Evolutionary conservation across 1,140 invertebrate genomes (phyloP).

Genomic region (Laupala kohalensis): DNA sequence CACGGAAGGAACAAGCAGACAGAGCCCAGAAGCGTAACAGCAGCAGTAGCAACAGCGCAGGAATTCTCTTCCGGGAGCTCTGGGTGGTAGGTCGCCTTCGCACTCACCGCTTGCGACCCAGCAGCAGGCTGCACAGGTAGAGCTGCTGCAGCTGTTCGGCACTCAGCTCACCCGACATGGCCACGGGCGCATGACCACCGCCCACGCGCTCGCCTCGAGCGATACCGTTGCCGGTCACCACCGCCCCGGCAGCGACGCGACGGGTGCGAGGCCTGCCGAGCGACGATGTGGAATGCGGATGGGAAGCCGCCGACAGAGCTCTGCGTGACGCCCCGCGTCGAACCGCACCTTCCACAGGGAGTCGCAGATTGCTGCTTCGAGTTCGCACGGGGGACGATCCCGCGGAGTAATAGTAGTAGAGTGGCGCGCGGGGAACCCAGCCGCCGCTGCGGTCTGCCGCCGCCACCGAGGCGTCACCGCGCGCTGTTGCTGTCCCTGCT

Average conservation of each 20-base stretch:
- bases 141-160: constrained; percentile 26
- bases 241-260: neutral
- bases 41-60: no score
- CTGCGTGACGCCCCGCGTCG: neutral
- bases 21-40: neutral
- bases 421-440: neutral
- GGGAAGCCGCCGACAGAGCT: neutral
- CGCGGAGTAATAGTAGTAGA: neutral
- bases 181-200: neutral
- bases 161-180: constrained; percentile 20
- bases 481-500: no score
- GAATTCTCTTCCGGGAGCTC: no score
- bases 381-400: neutral
- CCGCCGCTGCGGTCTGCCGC: no score
- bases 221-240: neutral
- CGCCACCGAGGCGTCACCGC: neutral
- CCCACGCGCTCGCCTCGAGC: neutral
- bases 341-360: neutral
- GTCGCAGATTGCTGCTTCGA: neutral
- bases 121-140: constrained; percentile 25
- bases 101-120: constrained; percentile 24
- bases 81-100: neutral
- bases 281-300: neutral
- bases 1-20: no score
- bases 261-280: no score